Conservation (phyloP, 2,113 vertebrate species). For the Psammodynastes pulverulentus region DNA sequence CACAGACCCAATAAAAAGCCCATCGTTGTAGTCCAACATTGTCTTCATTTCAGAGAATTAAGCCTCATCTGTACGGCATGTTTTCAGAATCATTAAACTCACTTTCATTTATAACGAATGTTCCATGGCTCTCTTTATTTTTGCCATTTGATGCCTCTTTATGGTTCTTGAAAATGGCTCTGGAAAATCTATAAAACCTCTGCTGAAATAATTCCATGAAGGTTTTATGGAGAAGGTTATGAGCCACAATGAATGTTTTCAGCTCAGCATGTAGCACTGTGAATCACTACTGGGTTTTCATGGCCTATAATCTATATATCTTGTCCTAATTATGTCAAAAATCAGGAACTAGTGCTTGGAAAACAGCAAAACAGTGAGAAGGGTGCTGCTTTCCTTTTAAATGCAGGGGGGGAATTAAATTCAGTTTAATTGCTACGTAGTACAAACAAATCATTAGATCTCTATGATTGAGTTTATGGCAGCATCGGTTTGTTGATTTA, state of each 20-base stretch:
- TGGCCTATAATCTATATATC: constrained; percentile 11
- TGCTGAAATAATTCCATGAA: constrained; percentile 1
- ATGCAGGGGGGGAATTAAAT: not conserved
- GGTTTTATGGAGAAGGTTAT: constrained; percentile 24
- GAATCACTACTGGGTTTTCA: constrained; percentile 13
- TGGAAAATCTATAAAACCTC: constrained; percentile 8
- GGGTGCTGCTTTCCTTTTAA: not conserved
- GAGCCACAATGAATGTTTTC: not conserved
- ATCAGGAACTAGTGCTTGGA: not conserved
- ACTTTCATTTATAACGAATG: constrained; percentile 18
- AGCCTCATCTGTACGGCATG: constrained; percentile 19
- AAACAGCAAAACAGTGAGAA: not conserved
- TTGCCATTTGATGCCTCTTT: constrained; percentile 5
- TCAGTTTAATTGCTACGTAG: not conserved
- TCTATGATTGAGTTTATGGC: not conserved
- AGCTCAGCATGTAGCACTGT: not conserved
- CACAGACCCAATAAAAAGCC: not conserved
- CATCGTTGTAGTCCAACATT: not conserved
- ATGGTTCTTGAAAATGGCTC: constrained; percentile 1
- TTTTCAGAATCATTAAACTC: constrained; percentile 32
- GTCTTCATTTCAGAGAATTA: not conserved
- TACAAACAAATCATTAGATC: not conserved
- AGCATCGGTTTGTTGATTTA: not conserved
- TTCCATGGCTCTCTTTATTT: not conserved
- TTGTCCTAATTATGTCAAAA: not conserved